A percentile compares a stretch with the other conserved stretches of the same genome.
phyloP scores from a whole-genome alignment of 2,797 vertebrate genomes.

The Intellagama lesueurii region DNA sequence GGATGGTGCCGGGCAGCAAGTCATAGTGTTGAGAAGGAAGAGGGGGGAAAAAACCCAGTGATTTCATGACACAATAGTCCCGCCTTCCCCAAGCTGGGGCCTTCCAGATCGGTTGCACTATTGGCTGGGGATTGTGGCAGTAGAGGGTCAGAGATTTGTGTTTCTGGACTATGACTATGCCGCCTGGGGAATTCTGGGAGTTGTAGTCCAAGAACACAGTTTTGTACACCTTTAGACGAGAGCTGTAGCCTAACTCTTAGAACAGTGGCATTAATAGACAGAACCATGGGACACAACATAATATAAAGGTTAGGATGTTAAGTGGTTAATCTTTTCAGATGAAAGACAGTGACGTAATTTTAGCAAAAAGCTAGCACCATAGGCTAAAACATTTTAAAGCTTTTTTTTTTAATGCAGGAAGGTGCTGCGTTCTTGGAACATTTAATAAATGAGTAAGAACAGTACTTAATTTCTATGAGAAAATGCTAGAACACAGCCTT shows the following conservation, averaged over 20 bases:
- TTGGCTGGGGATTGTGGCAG: not conserved
- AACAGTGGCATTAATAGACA: not conserved
- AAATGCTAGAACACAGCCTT: not conserved
- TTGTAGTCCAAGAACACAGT: too few species aligned
- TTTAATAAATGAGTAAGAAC: not conserved
- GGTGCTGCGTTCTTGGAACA: not conserved
- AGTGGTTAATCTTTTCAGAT: not conserved
- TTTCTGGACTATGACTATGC: too few species aligned
- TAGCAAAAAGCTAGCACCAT: not conserved
- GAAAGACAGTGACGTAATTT: not conserved
- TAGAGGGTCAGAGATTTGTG: too few species aligned
- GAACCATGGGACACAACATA: too few species aligned
- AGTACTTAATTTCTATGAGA: not conserved
- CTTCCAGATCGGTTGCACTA: not conserved
- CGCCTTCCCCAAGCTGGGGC: not conserved
- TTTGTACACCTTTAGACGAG: not conserved
- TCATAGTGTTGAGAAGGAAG: not conserved
- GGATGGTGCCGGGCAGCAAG: fast-evolving
- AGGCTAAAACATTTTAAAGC: not conserved
- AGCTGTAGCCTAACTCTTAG: not conserved
- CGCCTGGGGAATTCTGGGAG: too few species aligned
- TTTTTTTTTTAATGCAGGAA: not conserved
- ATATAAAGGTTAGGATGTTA: not conserved
- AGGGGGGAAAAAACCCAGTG: not conserved
- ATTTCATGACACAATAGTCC: not conserved